Evolutionary conservation across 2,113 vertebrate species (phyloP).

Genomic region (Pogona vitticeps): DNA sequence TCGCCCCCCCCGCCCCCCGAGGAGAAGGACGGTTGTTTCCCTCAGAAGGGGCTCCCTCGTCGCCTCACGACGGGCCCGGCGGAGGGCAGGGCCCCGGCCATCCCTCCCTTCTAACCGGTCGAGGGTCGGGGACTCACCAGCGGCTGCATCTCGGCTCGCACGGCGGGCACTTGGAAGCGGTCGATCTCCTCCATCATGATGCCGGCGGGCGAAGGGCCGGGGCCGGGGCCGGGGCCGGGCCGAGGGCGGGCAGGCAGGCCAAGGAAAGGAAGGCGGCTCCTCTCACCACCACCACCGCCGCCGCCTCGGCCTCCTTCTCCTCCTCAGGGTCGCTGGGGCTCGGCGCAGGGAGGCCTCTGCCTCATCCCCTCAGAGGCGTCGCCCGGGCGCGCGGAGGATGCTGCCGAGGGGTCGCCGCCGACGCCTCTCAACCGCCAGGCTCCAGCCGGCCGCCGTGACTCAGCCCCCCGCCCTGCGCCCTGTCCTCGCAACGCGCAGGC

Average conservation of each 20-base stretch:
- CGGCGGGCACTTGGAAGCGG: conserved; percentile 92
- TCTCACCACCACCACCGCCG: conserved; percentile 52
- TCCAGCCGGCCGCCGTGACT: conserved; percentile 67
- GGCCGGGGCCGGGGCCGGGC: conserved; percentile 42
- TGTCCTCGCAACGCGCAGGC: conserved; percentile 59
- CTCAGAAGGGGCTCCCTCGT: too few relatives aligned
- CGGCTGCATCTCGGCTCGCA: conserved; percentile 91
- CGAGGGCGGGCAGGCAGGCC: too few relatives aligned
- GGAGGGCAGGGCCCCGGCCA: too few relatives aligned
- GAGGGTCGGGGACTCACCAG: conserved; percentile 86
- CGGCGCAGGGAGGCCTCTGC: background rate
- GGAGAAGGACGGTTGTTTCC: too few relatives aligned
- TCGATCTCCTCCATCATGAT: conserved; percentile 97
- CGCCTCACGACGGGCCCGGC: too few relatives aligned
- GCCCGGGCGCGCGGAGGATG: too few relatives aligned
- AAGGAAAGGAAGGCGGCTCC: background rate
- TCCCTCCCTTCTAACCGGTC: too few relatives aligned
- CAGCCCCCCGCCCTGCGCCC: conserved; percentile 63
- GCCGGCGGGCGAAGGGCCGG: conserved; percentile 53
- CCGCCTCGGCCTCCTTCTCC: background rate
- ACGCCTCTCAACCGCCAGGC: conserved; percentile 63
- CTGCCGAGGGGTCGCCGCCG: conserved; percentile 17
- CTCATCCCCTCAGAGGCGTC: background rate
- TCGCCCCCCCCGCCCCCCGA: too few relatives aligned
- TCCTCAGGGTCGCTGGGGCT: background rate